Conservation (phyloP, 2,797 vertebrate species). For the Cheirogaleus major region DNA sequence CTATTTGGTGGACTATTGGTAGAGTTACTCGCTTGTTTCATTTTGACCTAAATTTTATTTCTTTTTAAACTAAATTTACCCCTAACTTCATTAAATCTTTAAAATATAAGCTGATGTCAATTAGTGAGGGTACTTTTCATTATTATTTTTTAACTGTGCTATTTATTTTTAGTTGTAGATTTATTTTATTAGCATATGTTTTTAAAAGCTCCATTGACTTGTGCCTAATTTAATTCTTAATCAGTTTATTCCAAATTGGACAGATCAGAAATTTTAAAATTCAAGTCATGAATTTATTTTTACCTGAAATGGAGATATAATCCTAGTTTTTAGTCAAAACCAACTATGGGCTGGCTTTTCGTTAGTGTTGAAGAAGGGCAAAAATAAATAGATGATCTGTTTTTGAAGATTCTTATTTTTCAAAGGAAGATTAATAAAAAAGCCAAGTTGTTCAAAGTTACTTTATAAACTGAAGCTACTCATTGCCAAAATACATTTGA, state of each 20-base stretch:
- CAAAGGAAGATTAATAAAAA: background rate
- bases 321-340: background rate
- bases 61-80: background rate
- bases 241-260: background rate
- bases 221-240: background rate
- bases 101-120: background rate
- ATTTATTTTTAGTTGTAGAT: slow-evolving; percentile 5
- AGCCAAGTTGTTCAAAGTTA: background rate
- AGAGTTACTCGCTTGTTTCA: background rate
- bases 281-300: background rate
- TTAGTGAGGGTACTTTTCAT: background rate
- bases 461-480: background rate
- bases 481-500: background rate
- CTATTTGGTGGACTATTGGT: background rate
- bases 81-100: background rate
- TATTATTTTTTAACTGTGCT: background rate
- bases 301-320: background rate
- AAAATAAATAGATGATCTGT: background rate
- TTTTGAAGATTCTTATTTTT: background rate
- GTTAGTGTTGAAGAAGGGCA: background rate
- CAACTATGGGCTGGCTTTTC: background rate
- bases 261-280: background rate
- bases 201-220: background rate
- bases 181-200: background rate
- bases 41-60: background rate